phyloP scores from a whole-genome alignment of 2,888 invertebrate genomes.

The Drosophila vallismaia region DNA sequence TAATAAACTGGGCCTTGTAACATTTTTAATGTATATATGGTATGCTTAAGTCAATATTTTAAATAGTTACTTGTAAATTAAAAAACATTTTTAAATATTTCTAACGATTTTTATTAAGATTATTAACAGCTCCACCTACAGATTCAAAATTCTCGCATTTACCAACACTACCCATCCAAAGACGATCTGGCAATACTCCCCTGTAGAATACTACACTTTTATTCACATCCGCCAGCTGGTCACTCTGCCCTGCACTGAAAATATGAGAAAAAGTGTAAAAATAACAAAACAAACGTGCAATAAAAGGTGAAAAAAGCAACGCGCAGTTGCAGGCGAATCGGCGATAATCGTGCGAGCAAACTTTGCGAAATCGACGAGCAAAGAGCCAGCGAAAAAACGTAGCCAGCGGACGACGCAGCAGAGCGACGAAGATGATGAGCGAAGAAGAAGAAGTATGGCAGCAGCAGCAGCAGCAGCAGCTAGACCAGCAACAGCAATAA shows the following conservation, averaged over 20 bases:
- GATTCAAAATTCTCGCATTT: background rate
- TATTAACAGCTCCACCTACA: background rate
- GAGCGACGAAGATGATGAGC: slow-evolving; percentile 66
- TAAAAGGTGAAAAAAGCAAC: slow-evolving; percentile 62
- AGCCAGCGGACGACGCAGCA: slow-evolving; percentile 56
- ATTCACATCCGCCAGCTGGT: slow-evolving; percentile 2
- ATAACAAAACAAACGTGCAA: slow-evolving; percentile 76
- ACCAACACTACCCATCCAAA: background rate
- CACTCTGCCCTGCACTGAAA: slow-evolving; percentile 14
- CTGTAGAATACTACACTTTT: background rate
- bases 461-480: slow-evolving; percentile 63
- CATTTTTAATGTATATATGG: background rate
- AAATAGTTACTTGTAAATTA: background rate
- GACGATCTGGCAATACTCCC: background rate
- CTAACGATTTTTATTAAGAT: background rate
- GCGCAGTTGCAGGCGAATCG: slow-evolving; percentile 43
- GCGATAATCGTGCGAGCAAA: slow-evolving; percentile 12
- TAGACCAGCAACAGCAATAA: slow-evolving; percentile 64
- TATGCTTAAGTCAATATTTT: background rate
- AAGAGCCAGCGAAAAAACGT: slow-evolving; percentile 30
- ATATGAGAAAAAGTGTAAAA: slow-evolving; percentile 67
- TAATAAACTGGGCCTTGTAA: too few species aligned
- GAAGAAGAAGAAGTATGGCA: slow-evolving; percentile 71
- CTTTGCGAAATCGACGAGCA: slow-evolving; percentile 20
- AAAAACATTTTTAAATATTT: background rate